phyloP scores from a whole-genome alignment of 1,140 invertebrate genomes.

The Brachionus asplanchnoidis region DNA sequence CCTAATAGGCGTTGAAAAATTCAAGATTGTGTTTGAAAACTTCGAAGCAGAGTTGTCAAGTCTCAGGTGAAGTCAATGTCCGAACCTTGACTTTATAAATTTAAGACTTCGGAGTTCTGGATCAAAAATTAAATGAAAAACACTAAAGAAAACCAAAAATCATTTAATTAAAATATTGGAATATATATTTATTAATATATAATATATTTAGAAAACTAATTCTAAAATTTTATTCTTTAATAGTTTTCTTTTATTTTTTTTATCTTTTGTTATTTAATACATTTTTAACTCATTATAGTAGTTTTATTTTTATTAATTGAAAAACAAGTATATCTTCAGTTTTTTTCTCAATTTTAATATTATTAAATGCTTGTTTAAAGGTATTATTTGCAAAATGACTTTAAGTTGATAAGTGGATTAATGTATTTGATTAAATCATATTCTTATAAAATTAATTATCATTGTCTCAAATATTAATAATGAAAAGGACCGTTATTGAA shows the following conservation, averaged over 20 bases:
- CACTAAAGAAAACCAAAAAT: background rate
- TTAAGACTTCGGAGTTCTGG: background rate
- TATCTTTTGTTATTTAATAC: background rate
- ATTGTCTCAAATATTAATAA: too few relatives aligned
- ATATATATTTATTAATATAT: too few relatives aligned
- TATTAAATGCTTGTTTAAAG: background rate
- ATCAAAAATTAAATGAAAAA: background rate
- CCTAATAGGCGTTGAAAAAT: too few relatives aligned
- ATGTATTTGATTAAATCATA: background rate
- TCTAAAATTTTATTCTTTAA: too few relatives aligned
- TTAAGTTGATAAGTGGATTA: background rate
- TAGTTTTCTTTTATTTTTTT: background rate
- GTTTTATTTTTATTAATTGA: background rate
- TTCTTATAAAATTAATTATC: background rate
- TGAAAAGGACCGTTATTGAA: too few relatives aligned
- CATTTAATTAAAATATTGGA: background rate
- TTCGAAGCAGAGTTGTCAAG: too few relatives aligned
- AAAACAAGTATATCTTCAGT: background rate
- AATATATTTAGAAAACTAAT: background rate
- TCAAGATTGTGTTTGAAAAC: too few relatives aligned
- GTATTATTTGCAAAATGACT: background rate
- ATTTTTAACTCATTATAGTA: background rate
- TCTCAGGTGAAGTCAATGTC: too few relatives aligned
- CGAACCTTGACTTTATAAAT: background rate
- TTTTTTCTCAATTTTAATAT: background rate